Base-by-base conservation (phyloP, 2,888 invertebrate genomes). In the Ferrisia virgata region DNA sequence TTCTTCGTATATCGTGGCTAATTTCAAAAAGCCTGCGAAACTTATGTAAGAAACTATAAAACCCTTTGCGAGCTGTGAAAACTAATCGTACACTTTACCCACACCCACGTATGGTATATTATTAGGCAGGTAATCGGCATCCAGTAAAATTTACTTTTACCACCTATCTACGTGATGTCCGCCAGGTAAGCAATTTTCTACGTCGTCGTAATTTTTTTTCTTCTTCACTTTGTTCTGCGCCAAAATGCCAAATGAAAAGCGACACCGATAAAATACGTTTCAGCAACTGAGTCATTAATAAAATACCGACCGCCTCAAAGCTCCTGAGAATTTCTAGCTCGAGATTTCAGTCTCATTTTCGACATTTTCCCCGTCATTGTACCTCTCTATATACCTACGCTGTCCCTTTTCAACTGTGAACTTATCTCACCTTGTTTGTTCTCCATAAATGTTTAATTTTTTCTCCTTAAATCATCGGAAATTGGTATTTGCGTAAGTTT, bases 301-400 rank as follows among this genome's bases (percentile, higher is more conserved):
- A 72, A 72, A 36, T 72, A 72, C 72, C 33, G 33, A 72, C 33
- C 72, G 72, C 33, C 11, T 72, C 33, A 72, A 72, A 72, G 72
- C 72, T 72, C 31, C 5, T n/a, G 72, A 72, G 72, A 72, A 72
- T 72, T 72, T 33, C n/a, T 13, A 31, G 64, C 36, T 31, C n/a
- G 33, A 72, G 72, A 72, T 72, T 72, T 72, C 64, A 64, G 4
- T 33, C n/a, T 72, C 33, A 33, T 72, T 33, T 72, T 33, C 33
- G 28, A 33, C 33, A 15, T 33, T 33, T 36, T 33, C 31, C 15
- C 72, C 28, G 2, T 18, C 47, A 4, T 47, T 18, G 47, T 18
- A n/a, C n/a, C n/a, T n/a, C n/a, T n/a, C n/a, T n/a, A n/a, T n/a
- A n/a, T n/a, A n/a, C n/a, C n/a, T n/a, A n/a, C n/a, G n/a, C n/a